Evolutionary conservation across 2,113 vertebrate genomes (phyloP), one percentile per base, ranked within the genome.

Genomic region (Tragelaphus imberbis): DNA sequence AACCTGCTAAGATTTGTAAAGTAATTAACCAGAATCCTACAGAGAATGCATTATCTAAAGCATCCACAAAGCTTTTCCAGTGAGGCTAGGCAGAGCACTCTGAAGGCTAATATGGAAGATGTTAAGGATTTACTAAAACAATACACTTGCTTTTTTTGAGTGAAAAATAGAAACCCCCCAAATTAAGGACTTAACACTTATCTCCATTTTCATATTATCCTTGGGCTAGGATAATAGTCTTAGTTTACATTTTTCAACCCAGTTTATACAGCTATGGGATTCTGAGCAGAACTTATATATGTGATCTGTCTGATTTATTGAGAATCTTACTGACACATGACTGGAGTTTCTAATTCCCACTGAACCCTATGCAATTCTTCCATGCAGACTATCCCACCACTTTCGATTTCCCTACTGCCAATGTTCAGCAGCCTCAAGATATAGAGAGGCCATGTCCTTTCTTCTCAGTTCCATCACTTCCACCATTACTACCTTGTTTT

Each of bases 1-100:
- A 94, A 94, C 98, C 97, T 33, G 61, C 97, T 95, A 97, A 63
- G 98, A 79, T 80, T 97, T 86, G 84, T 90, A 96, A 98, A 97
- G 93, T 97, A 97, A 98, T 96, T 97, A 77, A 88, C 15, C 0
- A 36, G 71, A 96, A 96, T 96, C 96, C 98, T 96, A 96, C 86
- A 84, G 97, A 93, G 97, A 95, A 93, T 97, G 95, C 97, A 86
- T 95, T 97, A 97, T 98, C 96, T 80, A 93, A 79, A 96, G 47
- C 80, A 80, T 84, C 88, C 75, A 94, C 63, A 97, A 97, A 97
- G 49, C 71, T 11, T 65, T 93, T 94, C 59, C 79, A 36, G 25
- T 85, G 97, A 98, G 96, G 96, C 84, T 5, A 90, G 85, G 84
- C 44, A 11, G 90, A 88, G 93, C 33, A 19, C 11, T 80, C 86